Percentiles rank a stretch among this genome's conserved stretches.
phyloP scores from a whole-genome alignment of 2,888 invertebrate species.

The Oligia latruncula region DNA sequence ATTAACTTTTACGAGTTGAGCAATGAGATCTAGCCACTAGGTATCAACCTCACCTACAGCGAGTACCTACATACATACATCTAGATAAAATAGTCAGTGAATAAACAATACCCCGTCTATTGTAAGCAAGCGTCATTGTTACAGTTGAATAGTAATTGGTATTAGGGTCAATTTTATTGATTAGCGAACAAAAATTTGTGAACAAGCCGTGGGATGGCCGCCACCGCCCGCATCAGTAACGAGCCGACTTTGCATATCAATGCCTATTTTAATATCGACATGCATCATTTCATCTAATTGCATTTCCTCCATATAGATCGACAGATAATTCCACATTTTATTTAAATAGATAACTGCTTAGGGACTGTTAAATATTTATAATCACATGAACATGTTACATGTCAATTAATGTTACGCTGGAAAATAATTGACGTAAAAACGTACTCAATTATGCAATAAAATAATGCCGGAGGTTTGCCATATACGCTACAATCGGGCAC shows the following conservation, averaged over 20 bases:
- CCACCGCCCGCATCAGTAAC: conserved; percentile 82
- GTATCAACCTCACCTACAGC: conserved; percentile 34
- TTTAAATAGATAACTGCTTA: conserved; percentile 63
- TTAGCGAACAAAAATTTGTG: conserved; percentile 86
- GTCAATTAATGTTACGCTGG: conserved; percentile 84
- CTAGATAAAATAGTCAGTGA: conserved; percentile 56
- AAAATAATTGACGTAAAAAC: conserved; percentile 87
- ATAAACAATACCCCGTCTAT: conserved; percentile 76
- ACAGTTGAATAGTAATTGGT: conserved; percentile 82
- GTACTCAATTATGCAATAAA: conserved; percentile 81
- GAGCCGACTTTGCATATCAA: conserved; percentile 88
- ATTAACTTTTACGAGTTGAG: conserved; percentile 57
- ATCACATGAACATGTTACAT: conserved; percentile 79
- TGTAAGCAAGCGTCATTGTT: conserved; percentile 80
- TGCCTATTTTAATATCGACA: conserved; percentile 88
- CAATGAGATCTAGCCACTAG: conserved; percentile 37
- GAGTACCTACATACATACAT: background rate
- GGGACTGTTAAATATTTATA: conserved; percentile 80
- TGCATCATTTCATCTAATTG: conserved; percentile 89
- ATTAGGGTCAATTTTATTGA: conserved; percentile 86
- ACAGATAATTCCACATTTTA: conserved; percentile 69
- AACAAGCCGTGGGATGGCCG: conserved; percentile 82
- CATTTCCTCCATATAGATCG: conserved; percentile 83
- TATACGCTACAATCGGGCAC: conserved; percentile 74
- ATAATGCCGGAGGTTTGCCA: conserved; percentile 78